Percentiles rank a stretch among this genome's conserved stretches.
phyloP scores from a whole-genome alignment of 2,113 vertebrate genomes.

The Perca flavescens region DNA sequence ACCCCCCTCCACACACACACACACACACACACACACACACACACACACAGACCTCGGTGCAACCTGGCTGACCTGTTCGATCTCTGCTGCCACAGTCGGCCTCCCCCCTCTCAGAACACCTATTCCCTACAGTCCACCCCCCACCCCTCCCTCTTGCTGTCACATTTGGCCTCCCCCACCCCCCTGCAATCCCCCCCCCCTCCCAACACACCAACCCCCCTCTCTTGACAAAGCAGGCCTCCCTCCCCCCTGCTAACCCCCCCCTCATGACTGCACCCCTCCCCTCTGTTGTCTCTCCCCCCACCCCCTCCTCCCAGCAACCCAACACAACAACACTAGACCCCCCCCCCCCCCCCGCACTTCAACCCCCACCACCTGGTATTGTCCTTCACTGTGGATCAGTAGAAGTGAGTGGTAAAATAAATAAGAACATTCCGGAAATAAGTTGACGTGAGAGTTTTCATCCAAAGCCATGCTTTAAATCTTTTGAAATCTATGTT shows the following conservation, averaged over 20 bases:
- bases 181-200: neutral
- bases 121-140: conserved; percentile 42
- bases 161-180: conserved; percentile 51
- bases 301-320: neutral
- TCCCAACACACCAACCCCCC: conserved; percentile 36
- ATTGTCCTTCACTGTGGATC: conserved; percentile 41
- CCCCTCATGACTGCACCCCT: conserved; percentile 4
- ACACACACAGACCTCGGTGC: conserved; percentile 21
- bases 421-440: neutral
- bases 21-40: too few relatives aligned
- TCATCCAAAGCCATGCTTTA: neutral
- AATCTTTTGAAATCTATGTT: neutral
- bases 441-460: neutral
- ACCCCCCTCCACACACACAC: too few relatives aligned
- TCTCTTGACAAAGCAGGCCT: conserved; percentile 59
- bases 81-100: conserved; percentile 53
- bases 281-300: conserved; percentile 29
- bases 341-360: neutral
- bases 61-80: conserved; percentile 57
- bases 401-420: conserved; percentile 5
- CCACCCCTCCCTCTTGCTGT: conserved; percentile 46
- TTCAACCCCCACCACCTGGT: conserved; percentile 60
- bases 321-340: conserved; percentile 20
- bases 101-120: conserved; percentile 35
- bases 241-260: neutral